A percentile compares a stretch with the other conserved stretches of the same genome.
These are phyloP conservation scores for Anthopleura sola DNA, from an alignment of 64 coral and sea anemone genomes.

Conservation along the genomic window DNA sequence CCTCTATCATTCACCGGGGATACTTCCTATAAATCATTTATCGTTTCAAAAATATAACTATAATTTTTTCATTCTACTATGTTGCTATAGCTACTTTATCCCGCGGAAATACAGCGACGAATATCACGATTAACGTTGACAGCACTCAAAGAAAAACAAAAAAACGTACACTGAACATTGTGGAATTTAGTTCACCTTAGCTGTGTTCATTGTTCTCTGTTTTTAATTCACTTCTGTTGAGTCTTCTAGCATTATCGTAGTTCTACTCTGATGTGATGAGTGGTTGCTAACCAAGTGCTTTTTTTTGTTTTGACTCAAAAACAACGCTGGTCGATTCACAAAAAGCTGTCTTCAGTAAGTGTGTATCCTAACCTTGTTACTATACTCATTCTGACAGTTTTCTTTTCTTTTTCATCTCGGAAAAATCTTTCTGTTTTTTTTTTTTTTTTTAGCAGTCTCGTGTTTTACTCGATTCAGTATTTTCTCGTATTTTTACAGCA, in stretches of 20 bases:
- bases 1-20: background rate
- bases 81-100: background rate
- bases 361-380: no score
- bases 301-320: no score
- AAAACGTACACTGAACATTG: no score
- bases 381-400: background rate
- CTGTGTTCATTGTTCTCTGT: no score
- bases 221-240: no score
- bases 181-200: no score
- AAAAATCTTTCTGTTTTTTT: background rate
- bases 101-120: background rate
- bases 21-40: background rate
- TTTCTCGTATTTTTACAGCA: background rate
- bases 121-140: background rate
- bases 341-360: no score
- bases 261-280: no score
- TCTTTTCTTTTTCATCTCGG: background rate
- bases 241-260: no score
- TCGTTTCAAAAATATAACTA: background rate
- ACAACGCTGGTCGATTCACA: no score
- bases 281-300: no score
- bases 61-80: background rate
- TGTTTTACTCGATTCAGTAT: background rate
- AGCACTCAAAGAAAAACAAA: no score
- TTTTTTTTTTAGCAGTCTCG: background rate